phyloP scores from a whole-genome alignment of 2,797 vertebrate genomes.

The Mergus octosetaceus region DNA sequence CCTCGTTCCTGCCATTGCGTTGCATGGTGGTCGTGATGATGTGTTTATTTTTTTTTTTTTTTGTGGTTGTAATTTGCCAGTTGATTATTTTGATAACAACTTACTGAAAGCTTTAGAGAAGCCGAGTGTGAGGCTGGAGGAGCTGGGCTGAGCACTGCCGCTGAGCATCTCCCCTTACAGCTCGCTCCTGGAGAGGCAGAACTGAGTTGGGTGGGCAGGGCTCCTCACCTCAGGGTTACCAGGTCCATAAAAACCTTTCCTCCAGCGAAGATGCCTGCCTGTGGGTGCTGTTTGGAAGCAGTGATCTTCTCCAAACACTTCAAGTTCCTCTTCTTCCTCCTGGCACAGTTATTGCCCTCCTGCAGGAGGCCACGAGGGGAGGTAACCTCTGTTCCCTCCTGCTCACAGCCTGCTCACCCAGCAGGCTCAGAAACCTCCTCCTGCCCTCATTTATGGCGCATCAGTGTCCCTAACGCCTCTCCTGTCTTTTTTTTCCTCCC shows the following conservation, averaged over 20 bases:
- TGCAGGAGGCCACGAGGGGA: background rate
- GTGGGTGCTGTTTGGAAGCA: background rate
- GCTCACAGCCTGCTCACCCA: background rate
- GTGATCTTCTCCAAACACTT: background rate
- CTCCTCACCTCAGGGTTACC: rapidly evolving
- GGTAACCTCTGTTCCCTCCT: background rate
- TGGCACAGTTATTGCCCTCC: background rate
- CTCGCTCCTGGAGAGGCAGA: background rate
- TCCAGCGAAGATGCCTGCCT: background rate
- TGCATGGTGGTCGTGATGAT: background rate
- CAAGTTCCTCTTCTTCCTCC: background rate
- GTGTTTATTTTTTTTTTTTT: too few species aligned
- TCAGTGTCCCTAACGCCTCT: background rate
- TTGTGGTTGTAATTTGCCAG: background rate
- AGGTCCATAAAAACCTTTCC: background rate
- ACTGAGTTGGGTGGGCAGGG: rapidly evolving
- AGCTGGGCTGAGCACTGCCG: background rate
- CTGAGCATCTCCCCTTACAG: background rate
- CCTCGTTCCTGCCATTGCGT: background rate
- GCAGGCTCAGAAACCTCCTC: background rate
- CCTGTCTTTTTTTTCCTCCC: background rate
- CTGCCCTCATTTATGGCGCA: rapidly evolving
- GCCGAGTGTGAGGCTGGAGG: background rate
- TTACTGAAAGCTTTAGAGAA: background rate
- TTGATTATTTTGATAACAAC: background rate